These are phyloP conservation scores for Rhabdomys dilectus DNA, from an alignment of 2,113 vertebrate genomes.

Conservation along the genomic window DNA sequence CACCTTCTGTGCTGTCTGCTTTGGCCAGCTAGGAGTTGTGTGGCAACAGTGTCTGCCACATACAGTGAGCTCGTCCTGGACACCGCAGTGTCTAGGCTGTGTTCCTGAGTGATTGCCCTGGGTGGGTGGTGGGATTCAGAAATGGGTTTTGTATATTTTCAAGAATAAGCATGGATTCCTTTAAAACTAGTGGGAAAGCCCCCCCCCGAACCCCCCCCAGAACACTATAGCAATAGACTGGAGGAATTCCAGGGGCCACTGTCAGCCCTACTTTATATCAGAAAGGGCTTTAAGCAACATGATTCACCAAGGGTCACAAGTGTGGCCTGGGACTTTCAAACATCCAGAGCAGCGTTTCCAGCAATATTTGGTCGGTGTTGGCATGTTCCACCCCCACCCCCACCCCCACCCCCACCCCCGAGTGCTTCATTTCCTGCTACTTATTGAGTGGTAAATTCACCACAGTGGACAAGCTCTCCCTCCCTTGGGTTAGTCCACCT, in stretches of 20 bases:
- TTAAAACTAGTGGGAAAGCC: not conserved
- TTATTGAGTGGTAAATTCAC: not conserved
- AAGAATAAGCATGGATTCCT: not conserved
- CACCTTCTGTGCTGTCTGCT: not conserved
- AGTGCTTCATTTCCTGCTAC: not conserved
- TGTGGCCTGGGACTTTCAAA: not conserved
- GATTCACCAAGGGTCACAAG: not conserved
- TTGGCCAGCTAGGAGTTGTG: not conserved
- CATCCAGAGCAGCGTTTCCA: not conserved
- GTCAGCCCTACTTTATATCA: not conserved
- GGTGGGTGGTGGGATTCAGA: not conserved
- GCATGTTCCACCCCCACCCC: not conserved
- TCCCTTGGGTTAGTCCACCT: not conserved
- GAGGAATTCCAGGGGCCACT: not conserved
- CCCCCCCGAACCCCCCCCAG: fast-evolving
- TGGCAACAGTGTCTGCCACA: no score
- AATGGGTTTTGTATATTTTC: not conserved
- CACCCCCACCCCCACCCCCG: not conserved
- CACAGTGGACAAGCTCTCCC: not conserved
- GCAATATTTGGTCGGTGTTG: not conserved
- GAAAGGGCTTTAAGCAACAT: not conserved
- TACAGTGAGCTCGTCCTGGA: not conserved
- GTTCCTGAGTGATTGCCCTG: no score
- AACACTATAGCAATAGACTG: not conserved
- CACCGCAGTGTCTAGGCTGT: not conserved